Evolutionary conservation across 2,888 invertebrate genomes (phyloP), one percentile per base, ranked within the genome.

Genomic region (Proisotoma minuta): DNA sequence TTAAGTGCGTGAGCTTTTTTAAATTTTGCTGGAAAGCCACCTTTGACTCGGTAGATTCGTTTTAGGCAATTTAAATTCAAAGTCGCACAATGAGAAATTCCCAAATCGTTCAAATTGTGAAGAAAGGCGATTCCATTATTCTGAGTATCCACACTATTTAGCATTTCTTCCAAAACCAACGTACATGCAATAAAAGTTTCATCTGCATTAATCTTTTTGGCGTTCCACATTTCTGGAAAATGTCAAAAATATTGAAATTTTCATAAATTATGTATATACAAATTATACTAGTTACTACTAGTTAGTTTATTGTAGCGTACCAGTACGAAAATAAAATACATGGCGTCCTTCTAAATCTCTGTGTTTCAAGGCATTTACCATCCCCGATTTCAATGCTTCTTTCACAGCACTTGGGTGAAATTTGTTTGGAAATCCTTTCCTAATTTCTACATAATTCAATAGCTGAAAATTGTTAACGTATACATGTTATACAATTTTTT

Each of bases 11-110:
- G 43, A 4, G 43, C 43, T 12, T 12, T 12, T 43, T 43, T 43
- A 43, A 43, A 43, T 43, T 20, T 5, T 43, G 43, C 43, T 43
- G 43, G 43, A n/a, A 43, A 43, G 15, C 43, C 43, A 43, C 43
- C 18, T 20, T 43, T 43, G 4, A 43, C 20, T 5, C 43, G 43
- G 4, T 4, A 43, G 4, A 43, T 43, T n/a, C 43, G 5, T 43
- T 43, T 43, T 4, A 43, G 18, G 5, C 20, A 15, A 12, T 5
- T 5, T 5, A 43, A 4, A 18, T 20, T 20, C 43, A 43, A 43
- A 5, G 18, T 43, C 5, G 20, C 4, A 43, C 43, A 43, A 43
- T 43, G 43, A 4, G 18, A 18, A 4, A 5, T 18, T 12, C 18
- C 18, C 5, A 43, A n/a, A 5, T 20, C 43, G 5, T 43, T 43